A percentile compares a stretch with the other conserved stretches of the same genome.
phyloP scores from a whole-genome alignment of 2,888 invertebrate genomes.

The Sarcophaga caerulescens region DNA sequence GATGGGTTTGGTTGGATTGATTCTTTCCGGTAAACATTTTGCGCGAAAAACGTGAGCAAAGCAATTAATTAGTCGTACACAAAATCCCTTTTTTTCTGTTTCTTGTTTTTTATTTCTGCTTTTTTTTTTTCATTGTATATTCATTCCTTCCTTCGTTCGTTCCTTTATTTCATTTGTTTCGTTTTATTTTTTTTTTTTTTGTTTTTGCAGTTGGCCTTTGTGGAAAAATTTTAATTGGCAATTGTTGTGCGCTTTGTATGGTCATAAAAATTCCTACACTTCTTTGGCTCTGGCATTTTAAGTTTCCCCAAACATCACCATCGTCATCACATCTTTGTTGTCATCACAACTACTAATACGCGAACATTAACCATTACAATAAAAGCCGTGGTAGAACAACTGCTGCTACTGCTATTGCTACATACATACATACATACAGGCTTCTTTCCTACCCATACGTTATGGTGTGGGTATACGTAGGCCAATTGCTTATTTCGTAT shows the following conservation, averaged over 20 bases:
- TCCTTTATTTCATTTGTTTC: conserved; percentile 54
- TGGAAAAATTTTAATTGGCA: conserved; percentile 78
- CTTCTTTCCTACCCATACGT: not conserved
- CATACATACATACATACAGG: not conserved
- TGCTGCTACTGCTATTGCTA: conserved; percentile 17
- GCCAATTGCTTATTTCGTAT: not conserved
- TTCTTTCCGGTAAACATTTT: conserved; percentile 73
- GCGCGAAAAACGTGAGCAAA: conserved; percentile 76
- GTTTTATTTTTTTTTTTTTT: conserved; percentile 34
- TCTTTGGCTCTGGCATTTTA: conserved; percentile 62
- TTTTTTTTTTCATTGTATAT: conserved; percentile 1
- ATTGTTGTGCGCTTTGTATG: conserved; percentile 77
- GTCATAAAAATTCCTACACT: conserved; percentile 76
- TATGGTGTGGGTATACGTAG: conserved; percentile 5
- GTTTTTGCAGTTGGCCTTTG: conserved; percentile 68
- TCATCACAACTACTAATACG: conserved; percentile 40
- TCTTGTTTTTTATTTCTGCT: conserved; percentile 36
- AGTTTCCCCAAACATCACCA: conserved; percentile 62
- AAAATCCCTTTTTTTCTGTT: conserved; percentile 73
- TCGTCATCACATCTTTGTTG: conserved; percentile 16
- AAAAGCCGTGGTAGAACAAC: conserved; percentile 15
- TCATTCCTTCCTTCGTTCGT: not conserved
- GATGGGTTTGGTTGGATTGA: conserved; percentile 71
- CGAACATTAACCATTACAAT: conserved; percentile 45
- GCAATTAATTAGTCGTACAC: conserved; percentile 78